These are phyloP conservation scores for Chrysodeixis includens DNA, from an alignment of 2,888 invertebrate genomes.

Conservation along the genomic window DNA sequence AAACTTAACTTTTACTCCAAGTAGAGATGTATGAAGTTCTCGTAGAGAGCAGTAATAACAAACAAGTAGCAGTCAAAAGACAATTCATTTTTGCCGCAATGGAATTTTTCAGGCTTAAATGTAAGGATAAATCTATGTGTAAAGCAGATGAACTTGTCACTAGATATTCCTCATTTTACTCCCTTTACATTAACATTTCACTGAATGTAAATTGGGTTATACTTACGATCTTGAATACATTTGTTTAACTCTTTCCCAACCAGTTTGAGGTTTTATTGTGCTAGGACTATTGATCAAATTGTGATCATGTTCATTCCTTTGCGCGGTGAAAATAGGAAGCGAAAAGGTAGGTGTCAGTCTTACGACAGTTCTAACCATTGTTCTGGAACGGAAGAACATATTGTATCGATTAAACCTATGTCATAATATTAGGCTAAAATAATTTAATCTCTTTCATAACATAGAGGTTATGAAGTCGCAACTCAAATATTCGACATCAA, in stretches of 20 bases:
- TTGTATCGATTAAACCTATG: constrained; percentile 13
- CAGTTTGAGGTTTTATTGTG: constrained; percentile 67
- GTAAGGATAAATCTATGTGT: too few relatives aligned
- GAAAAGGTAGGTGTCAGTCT: constrained; percentile 73
- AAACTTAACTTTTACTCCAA: too few relatives aligned
- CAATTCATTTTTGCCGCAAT: too few relatives aligned
- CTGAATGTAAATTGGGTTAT: too few relatives aligned
- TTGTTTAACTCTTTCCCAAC: constrained; percentile 84
- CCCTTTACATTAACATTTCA: background rate
- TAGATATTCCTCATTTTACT: background rate
- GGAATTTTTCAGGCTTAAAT: too few relatives aligned
- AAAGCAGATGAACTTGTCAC: too few relatives aligned
- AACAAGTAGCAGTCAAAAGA: too few relatives aligned
- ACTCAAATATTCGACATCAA: background rate
- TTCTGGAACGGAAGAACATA: constrained; percentile 16
- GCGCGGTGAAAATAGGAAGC: constrained; percentile 66
- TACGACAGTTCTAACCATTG: constrained; percentile 71
- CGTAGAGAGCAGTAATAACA: too few relatives aligned
- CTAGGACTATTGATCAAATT: constrained; percentile 57
- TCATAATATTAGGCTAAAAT: constrained; percentile 16
- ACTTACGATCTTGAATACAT: constrained; percentile 86
- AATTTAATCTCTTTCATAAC: background rate
- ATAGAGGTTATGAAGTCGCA: background rate
- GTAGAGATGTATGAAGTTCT: too few relatives aligned
- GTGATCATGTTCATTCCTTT: constrained; percentile 63